Evolutionary conservation across 1,140 invertebrate genomes (phyloP).

Genomic region (Asbolus verrucosus): DNA sequence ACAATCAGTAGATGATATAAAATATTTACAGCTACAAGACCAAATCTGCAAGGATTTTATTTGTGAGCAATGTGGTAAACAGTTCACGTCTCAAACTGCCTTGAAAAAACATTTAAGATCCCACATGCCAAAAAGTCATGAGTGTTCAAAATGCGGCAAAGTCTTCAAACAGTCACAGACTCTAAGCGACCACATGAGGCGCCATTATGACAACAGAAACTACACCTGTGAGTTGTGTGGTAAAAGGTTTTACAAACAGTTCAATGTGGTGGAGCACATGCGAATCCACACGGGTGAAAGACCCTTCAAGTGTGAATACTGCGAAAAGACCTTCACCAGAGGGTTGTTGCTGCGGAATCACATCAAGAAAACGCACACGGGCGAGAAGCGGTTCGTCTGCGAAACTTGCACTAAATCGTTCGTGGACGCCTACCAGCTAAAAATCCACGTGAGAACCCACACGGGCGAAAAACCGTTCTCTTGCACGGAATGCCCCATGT

Average conservation of each 20-base stretch:
- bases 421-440: slow-evolving; percentile 36
- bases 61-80: slow-evolving; percentile 34
- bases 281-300: slow-evolving; percentile 45
- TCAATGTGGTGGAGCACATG: slow-evolving; percentile 43
- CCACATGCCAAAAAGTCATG: slow-evolving; percentile 25
- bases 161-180: slow-evolving; percentile 35
- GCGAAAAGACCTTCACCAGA: slow-evolving; percentile 39
- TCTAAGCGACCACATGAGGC: slow-evolving; percentile 39
- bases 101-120: slow-evolving; percentile 44
- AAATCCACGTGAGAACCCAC: slow-evolving; percentile 42
- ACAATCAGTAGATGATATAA: neutral
- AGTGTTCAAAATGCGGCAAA: slow-evolving; percentile 45
- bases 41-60: neutral
- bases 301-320: slow-evolving; percentile 45
- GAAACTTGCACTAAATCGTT: slow-evolving; percentile 36
- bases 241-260: slow-evolving; percentile 43
- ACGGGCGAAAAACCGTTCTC: slow-evolving; percentile 44
- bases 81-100: neutral
- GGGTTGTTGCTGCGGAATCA: slow-evolving; percentile 32
- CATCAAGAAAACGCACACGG: slow-evolving; percentile 39
- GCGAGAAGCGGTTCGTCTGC: slow-evolving; percentile 28
- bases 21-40: neutral
- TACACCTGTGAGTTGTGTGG: slow-evolving; percentile 45
- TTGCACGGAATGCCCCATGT: slow-evolving; percentile 33
- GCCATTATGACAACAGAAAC: slow-evolving; percentile 34